Conservation (phyloP, 2,888 invertebrate genomes). For the Nineta flava region DNA sequence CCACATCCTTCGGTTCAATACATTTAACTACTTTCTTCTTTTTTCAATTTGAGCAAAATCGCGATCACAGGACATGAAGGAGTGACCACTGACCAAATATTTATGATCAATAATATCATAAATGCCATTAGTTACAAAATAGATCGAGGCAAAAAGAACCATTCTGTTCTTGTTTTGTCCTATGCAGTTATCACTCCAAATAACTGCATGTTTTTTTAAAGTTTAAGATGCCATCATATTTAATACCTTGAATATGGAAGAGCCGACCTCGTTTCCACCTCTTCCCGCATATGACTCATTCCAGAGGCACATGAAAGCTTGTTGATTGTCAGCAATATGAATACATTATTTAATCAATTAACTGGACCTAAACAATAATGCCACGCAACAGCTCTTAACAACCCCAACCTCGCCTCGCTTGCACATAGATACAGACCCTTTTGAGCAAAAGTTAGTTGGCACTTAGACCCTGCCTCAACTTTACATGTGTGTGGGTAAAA, state of each 20-base stretch:
- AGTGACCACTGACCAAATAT: constrained; percentile 13
- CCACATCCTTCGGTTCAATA: constrained; percentile 8
- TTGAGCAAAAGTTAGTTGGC: too few relatives aligned
- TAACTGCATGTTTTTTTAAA: neutral
- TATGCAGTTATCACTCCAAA: neutral
- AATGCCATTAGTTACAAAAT: constrained; percentile 4
- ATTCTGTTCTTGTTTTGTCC: neutral
- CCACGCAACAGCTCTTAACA: too few relatives aligned
- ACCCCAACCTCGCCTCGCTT: too few relatives aligned
- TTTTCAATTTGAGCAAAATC: constrained; percentile 14
- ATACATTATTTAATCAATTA: too few relatives aligned
- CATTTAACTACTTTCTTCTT: constrained; percentile 9
- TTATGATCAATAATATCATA: constrained; percentile 11
- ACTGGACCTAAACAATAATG: too few relatives aligned
- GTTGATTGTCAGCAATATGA: neutral
- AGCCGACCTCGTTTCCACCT: neutral
- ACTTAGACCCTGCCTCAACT: too few relatives aligned
- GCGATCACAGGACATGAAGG: constrained; percentile 12
- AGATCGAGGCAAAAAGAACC: neutral
- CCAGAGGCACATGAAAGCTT: neutral
- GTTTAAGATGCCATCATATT: neutral
- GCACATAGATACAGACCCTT: too few relatives aligned
- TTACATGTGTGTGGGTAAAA: too few relatives aligned
- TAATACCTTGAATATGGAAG: neutral
- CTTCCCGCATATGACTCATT: neutral